Evolutionary conservation across 2,113 vertebrate species (phyloP).

Genomic region (Xyrauchen texanus): DNA sequence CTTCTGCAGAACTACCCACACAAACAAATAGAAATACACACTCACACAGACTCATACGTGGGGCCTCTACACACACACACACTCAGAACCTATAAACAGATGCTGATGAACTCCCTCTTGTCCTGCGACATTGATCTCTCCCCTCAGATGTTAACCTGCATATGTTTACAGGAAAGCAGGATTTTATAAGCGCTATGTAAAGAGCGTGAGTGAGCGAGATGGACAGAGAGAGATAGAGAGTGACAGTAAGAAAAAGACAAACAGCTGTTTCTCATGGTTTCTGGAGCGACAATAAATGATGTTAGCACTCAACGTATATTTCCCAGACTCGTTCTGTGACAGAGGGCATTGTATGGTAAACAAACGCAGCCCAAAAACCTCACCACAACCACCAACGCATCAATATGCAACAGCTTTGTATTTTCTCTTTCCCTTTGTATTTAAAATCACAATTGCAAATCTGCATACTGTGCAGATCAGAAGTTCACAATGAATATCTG

Average conservation of each 20-base stretch:
- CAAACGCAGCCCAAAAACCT: not conserved
- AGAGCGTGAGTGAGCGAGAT: not conserved
- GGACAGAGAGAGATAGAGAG: not conserved
- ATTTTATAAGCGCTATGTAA: not conserved
- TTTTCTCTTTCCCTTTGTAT: not conserved
- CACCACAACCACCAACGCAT: constrained; percentile 5
- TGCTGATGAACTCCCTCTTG: constrained; percentile 50
- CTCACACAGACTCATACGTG: constrained; percentile 2
- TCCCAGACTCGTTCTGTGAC: no score
- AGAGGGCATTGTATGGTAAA: no score
- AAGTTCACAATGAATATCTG: no score
- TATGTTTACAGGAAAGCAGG: not conserved
- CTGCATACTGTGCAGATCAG: no score
- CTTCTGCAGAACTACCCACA: constrained; percentile 45
- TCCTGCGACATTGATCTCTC: constrained; percentile 16
- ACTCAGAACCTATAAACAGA: constrained; percentile 40
- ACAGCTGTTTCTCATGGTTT: no score
- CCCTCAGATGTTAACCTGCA: constrained; percentile 16
- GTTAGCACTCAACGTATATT: no score
- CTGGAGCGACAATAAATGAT: no score
- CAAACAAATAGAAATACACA: constrained; percentile 47
- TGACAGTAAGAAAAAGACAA: no score
- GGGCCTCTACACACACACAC: constrained; percentile 29
- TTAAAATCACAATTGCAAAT: constrained; percentile 3
- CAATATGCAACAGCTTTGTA: not conserved